phyloP scores from a whole-genome alignment of 2,797 vertebrate genomes.

The Limosa lapponica region DNA sequence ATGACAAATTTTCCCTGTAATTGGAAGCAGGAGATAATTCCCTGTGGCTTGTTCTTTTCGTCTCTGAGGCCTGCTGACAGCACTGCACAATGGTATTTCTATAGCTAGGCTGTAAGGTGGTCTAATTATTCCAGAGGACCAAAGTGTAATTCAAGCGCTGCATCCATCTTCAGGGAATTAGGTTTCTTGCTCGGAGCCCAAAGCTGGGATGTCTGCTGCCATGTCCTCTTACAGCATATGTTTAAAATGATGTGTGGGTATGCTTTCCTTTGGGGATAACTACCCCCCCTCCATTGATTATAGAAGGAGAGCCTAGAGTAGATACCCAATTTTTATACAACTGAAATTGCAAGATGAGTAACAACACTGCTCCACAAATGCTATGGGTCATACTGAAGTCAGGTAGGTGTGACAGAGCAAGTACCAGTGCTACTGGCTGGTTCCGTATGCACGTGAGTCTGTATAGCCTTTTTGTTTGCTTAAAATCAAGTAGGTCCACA shows the following conservation, averaged over 20 bases:
- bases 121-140: not conserved
- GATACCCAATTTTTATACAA: not conserved
- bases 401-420: not conserved
- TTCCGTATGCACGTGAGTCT: not conserved
- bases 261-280: not conserved
- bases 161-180: not conserved
- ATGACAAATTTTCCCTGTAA: not conserved
- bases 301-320: not conserved
- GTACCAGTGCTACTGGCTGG: not conserved
- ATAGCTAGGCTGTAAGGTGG: not conserved
- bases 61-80: not conserved
- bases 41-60: not conserved
- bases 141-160: not conserved
- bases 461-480: not conserved
- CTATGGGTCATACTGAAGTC: not conserved
- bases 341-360: not conserved
- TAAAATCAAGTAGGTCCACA: not conserved
- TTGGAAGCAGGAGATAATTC: not conserved
- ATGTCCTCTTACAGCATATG: not conserved
- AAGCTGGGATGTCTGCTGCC: not conserved
- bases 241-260: not conserved
- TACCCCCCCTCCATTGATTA: not conserved
- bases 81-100: not conserved
- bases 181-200: not conserved
- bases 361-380: not conserved